Percentiles rank a stretch among this genome's conserved stretches.
phyloP scores from a whole-genome alignment of 2,888 invertebrate genomes.

The Drosophila robusta region DNA sequence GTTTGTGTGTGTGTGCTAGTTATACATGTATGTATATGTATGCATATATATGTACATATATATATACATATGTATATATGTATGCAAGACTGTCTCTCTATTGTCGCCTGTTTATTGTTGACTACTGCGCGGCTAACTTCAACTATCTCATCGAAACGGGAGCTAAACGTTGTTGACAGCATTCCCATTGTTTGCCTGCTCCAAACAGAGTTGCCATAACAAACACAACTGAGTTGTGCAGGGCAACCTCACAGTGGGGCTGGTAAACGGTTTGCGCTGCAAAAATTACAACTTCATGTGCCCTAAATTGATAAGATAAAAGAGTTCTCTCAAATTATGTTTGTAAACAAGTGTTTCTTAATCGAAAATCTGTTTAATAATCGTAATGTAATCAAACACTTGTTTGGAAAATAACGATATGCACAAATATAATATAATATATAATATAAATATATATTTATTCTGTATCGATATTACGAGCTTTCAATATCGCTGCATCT shows the following conservation, averaged over 20 bases:
- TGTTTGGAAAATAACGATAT: too few species aligned
- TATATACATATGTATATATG: conserved; percentile 5
- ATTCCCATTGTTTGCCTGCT: conserved; percentile 43
- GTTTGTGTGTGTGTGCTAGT: neutral
- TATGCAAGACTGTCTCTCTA: conserved; percentile 2
- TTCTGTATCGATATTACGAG: too few species aligned
- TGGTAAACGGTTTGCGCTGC: too few species aligned
- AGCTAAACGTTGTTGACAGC: conserved; percentile 31
- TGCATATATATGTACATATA: neutral
- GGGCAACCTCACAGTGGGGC: conserved; percentile 21
- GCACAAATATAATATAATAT: too few species aligned
- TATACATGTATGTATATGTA: neutral
- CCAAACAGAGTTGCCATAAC: conserved; percentile 57
- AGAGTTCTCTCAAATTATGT: too few species aligned
- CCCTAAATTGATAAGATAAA: too few species aligned
- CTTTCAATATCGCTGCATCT: too few species aligned
- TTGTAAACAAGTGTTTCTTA: too few species aligned
- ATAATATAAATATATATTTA: too few species aligned
- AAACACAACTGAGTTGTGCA: conserved; percentile 21
- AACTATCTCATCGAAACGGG: conserved; percentile 31
- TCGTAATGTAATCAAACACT: too few species aligned
- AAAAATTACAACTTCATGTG: too few species aligned
- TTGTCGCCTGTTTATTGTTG: conserved; percentile 8
- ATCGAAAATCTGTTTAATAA: too few species aligned
- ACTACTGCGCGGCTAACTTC: conserved; percentile 15